Evolutionary conservation across 2,888 invertebrate species (phyloP).

Genomic region (Allophyes oxyacanthae): DNA sequence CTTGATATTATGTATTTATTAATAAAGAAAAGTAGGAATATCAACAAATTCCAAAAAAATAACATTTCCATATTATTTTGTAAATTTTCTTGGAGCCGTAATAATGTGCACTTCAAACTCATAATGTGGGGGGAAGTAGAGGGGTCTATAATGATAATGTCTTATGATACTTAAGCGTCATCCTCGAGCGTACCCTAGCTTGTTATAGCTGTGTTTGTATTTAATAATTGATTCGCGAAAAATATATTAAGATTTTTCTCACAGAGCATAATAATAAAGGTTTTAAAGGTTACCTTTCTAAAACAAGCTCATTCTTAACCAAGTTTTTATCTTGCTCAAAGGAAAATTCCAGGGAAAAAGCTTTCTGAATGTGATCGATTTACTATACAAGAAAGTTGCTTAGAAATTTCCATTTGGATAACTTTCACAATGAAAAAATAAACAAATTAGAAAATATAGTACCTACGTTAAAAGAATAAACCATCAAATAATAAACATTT

Average conservation of each 20-base stretch:
- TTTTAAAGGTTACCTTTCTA: neutral
- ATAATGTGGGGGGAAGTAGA: constrained; percentile 13
- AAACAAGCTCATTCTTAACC: too few species aligned
- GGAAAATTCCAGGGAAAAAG: too few species aligned
- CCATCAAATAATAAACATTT: constrained; percentile 19
- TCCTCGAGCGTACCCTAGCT: constrained; percentile 10
- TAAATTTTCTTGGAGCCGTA: too few species aligned
- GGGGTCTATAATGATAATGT: constrained; percentile 34
- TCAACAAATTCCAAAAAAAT: too few species aligned
- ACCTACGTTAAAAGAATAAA: constrained; percentile 4
- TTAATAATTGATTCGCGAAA: constrained; percentile 1
- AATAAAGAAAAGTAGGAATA: neutral
- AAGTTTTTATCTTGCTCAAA: too few species aligned
- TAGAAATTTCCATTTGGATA: too few species aligned
- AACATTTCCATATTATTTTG: too few species aligned
- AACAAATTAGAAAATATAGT: constrained; percentile 2
- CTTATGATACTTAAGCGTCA: constrained; percentile 26
- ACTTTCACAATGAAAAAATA: neutral
- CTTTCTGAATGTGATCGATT: too few species aligned
- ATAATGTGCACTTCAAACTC: constrained; percentile 11
- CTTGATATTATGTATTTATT: too few species aligned
- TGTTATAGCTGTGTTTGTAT: neutral
- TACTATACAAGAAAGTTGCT: too few species aligned
- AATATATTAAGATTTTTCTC: neutral
- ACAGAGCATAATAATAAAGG: too few species aligned